Evolutionary conservation across 2,888 invertebrate species (phyloP), one percentile per base, ranked within the genome.

Genomic region (Ceraclea dissimilis): DNA sequence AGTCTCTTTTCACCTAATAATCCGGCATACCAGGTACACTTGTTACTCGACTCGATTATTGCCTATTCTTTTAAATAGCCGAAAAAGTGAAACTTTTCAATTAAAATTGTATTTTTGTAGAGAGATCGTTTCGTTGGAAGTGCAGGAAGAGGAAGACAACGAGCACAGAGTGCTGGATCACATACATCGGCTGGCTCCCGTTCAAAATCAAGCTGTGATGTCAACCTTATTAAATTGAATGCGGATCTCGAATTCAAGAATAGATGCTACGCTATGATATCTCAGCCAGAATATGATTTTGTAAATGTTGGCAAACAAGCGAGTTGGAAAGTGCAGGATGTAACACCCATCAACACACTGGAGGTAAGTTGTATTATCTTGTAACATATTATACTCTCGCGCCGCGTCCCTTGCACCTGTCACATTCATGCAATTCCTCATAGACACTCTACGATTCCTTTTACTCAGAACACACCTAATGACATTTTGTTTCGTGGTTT

Each of bases 91-190:
- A n/a, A n/a, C n/a, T n/a, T n/a, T n/a, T n/a, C n/a, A n/a, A n/a
- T n/a, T n/a, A n/a, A n/a, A n/a, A n/a, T n/a, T n/a, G n/a, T n/a
- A n/a, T 39, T 39, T 39, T 39, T 39, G 39, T 13, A 39, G 39
- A 39, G 39, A 39, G 16, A 39, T 39, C n/a, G n/a, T n/a, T 39
- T n/a, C 13, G 39, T 39, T 39, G 39, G 39, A 8, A 16, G n/a
- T n/a, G 13, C 39, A n/a, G 16, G 16, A 16, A 39, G 39, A 39
- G 39, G 39, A 8, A 49, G 58, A 22, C 51, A 56, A 26, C 52
- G 58, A 2, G 52, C 55, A 11, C 52, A 56, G 26, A 58, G 58
- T 20, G 51, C 58, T 13, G 46, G 52, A 49, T 55, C 58, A 2
- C 34, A 48, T n/a, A 46, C 48, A 10, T 54, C 54, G 6, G 49